Conservation (phyloP, 2,113 vertebrate species). For the Hemicordylus capensis region DNA sequence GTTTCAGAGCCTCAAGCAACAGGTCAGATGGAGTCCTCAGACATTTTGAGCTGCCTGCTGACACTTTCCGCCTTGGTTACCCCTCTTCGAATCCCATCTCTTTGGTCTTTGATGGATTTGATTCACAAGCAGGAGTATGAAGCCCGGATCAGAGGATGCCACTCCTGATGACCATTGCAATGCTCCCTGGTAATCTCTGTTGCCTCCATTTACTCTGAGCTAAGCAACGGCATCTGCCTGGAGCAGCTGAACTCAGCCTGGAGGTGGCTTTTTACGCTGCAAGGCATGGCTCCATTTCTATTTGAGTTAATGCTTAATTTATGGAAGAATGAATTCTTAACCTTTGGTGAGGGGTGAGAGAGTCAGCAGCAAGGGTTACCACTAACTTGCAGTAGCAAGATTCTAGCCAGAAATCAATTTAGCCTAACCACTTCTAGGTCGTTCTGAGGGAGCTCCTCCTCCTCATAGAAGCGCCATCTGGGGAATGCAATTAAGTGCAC, state of each 20-base stretch:
- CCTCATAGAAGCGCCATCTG: not conserved
- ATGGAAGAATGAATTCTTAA: not conserved
- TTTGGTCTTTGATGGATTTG: not conserved
- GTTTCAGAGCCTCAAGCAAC: too few relatives aligned
- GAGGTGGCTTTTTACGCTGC: not conserved
- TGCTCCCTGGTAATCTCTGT: not conserved
- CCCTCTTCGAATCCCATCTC: not conserved
- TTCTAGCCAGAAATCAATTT: not conserved
- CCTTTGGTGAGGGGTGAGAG: not conserved
- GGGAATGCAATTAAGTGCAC: not conserved
- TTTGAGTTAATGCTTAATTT: not conserved
- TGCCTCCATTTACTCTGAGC: not conserved
- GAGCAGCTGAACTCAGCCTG: not conserved
- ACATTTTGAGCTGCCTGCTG: too few relatives aligned
- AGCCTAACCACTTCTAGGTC: not conserved
- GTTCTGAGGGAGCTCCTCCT: not conserved
- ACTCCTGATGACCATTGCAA: not conserved
- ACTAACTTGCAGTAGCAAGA: not conserved
- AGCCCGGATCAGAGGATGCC: rapidly evolving
- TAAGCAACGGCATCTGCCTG: not conserved
- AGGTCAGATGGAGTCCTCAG: too few relatives aligned
- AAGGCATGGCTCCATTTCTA: not conserved
- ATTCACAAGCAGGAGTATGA: not conserved
- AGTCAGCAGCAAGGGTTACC: not conserved
- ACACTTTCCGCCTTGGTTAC: too few relatives aligned